A percentile compares a stretch with the other conserved stretches of the same genome.
These are phyloP conservation scores for Drosophila merina DNA, from an alignment of 2,888 invertebrate genomes.

Conservation along the genomic window DNA sequence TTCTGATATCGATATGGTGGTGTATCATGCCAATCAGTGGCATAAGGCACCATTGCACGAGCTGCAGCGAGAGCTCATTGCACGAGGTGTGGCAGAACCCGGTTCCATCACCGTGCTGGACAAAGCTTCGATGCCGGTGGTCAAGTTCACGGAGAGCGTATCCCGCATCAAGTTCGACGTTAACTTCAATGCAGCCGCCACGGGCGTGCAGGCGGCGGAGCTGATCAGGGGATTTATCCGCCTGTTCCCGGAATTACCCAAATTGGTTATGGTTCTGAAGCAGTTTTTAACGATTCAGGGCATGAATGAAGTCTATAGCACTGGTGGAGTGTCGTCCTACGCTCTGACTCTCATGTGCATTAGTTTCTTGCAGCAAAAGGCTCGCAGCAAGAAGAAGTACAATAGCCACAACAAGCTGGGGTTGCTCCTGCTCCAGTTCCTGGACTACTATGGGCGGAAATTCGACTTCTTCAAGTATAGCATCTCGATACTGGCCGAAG, in stretches of 20 bases:
- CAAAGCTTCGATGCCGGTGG: slow-evolving; percentile 65
- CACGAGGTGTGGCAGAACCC: slow-evolving; percentile 39
- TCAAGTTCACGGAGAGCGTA: slow-evolving; percentile 62
- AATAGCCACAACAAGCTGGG: slow-evolving; percentile 54
- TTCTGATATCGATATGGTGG: slow-evolving; percentile 63
- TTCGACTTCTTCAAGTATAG: slow-evolving; percentile 61
- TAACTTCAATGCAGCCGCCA: slow-evolving; percentile 54
- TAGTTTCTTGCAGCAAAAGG: slow-evolving; percentile 56
- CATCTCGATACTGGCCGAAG: slow-evolving; percentile 48
- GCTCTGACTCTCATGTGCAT: slow-evolving; percentile 65
- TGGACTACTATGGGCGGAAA: slow-evolving; percentile 71
- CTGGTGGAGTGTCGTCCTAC: slow-evolving; percentile 68
- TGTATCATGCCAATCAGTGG: slow-evolving; percentile 36
- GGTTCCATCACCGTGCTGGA: slow-evolving; percentile 51
- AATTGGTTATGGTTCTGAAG: slow-evolving; percentile 63
- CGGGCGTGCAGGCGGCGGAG: slow-evolving; percentile 63
- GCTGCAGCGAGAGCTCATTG: slow-evolving; percentile 44
- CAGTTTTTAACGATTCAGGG: slow-evolving; percentile 56
- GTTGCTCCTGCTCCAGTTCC: slow-evolving; percentile 57
- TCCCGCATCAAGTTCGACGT: slow-evolving; percentile 65
- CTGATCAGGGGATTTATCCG: slow-evolving; percentile 49
- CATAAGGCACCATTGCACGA: slow-evolving; percentile 38
- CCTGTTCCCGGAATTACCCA: slow-evolving; percentile 62
- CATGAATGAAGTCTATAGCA: slow-evolving; percentile 60
- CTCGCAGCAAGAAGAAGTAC: slow-evolving; percentile 1